phyloP scores from a whole-genome alignment of 2,888 invertebrate species.

The Allophyes oxyacanthae region DNA sequence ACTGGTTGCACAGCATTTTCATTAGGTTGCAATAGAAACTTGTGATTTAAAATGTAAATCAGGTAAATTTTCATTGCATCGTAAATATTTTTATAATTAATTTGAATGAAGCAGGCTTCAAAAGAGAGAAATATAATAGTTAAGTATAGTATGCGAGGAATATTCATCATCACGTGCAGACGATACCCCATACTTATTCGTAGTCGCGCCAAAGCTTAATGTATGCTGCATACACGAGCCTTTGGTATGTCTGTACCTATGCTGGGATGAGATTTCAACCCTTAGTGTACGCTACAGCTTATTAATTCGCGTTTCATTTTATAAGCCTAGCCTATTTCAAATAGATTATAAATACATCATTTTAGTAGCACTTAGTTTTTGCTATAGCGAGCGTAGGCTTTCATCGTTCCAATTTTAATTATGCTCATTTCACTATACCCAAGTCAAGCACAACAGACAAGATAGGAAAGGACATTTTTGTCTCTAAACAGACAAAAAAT shows the following conservation, averaged over 20 bases:
- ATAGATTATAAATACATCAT: too few relatives aligned
- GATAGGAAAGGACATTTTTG: too few relatives aligned
- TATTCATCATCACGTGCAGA: constrained; percentile 43
- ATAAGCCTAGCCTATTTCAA: not conserved
- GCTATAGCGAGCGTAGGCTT: not conserved
- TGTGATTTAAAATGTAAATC: constrained; percentile 50
- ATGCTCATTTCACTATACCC: too few relatives aligned
- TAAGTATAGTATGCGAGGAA: constrained; percentile 14
- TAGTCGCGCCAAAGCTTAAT: constrained; percentile 42
- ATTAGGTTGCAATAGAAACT: constrained; percentile 46
- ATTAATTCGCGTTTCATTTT: constrained; percentile 16
- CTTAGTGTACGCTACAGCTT: constrained; percentile 1
- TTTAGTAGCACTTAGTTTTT: not conserved
- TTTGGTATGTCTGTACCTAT: constrained; percentile 7
- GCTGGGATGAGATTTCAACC: constrained; percentile 23
- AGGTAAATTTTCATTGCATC: constrained; percentile 38
- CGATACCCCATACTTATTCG: constrained; percentile 32
- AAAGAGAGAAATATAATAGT: constrained; percentile 11
- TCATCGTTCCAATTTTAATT: too few relatives aligned
- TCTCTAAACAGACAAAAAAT: too few relatives aligned
- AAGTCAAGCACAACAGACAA: too few relatives aligned
- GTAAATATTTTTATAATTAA: constrained; percentile 40
- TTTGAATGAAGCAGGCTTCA: constrained; percentile 22
- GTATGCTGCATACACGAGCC: constrained; percentile 28
- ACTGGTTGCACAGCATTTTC: constrained; percentile 41